phyloP scores from a whole-genome alignment of 2,113 vertebrate genomes.

The Calyptommatus sinebrachiatus region DNA sequence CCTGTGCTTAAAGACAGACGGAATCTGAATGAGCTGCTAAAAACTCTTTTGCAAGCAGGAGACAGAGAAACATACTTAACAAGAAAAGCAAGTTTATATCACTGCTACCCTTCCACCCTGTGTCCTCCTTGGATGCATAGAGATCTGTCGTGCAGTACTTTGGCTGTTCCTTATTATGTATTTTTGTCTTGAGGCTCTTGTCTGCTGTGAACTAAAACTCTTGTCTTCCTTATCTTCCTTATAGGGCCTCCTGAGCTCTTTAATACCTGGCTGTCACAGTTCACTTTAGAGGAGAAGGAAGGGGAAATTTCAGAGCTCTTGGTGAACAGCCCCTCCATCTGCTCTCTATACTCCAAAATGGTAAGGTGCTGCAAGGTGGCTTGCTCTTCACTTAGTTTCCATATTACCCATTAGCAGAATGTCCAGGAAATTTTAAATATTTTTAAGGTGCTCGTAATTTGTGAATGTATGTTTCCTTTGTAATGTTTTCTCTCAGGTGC shows the following conservation, averaged over 20 bases:
- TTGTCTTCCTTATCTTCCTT: conserved; percentile 1
- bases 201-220: neutral
- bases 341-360: conserved; percentile 97
- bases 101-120: neutral
- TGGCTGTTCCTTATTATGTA: neutral
- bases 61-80: neutral
- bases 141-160: neutral
- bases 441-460: no score
- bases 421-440: no score
- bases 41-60: neutral
- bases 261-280: conserved; percentile 84
- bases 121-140: neutral
- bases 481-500: conserved; percentile 75
- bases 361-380: conserved; percentile 62
- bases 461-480: neutral
- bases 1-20: no score
- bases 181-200: neutral
- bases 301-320: conserved; percentile 89
- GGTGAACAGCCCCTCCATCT: conserved; percentile 89
- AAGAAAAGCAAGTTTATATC: neutral
- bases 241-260: conserved; percentile 88
- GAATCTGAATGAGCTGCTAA: neutral
- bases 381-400: neutral
- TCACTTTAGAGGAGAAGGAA: conserved; percentile 90
- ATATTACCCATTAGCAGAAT: no score